These are phyloP conservation scores for Neotoxoptera formosana DNA, from an alignment of 1,140 invertebrate genomes.

Conservation along the genomic window DNA sequence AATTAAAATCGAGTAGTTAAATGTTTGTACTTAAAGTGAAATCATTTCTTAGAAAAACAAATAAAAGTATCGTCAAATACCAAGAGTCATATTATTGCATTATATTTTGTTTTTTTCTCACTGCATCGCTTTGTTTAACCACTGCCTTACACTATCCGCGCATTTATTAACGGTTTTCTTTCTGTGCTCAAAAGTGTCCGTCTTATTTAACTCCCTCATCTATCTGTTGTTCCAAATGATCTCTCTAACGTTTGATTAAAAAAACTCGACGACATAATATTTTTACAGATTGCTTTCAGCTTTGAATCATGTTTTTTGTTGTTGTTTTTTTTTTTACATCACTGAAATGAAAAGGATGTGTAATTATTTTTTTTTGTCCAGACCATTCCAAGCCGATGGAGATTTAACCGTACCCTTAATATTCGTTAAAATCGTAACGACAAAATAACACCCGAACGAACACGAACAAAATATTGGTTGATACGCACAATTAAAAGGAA, in stretches of 20 bases:
- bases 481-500: not conserved
- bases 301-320: not conserved
- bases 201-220: not conserved
- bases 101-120: not conserved
- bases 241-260: not conserved
- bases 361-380: not conserved
- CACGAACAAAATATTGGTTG: not conserved
- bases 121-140: not conserved
- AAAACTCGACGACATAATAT: not conserved
- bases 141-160: not conserved
- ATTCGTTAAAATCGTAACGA: not conserved
- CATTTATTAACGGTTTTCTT: not conserved
- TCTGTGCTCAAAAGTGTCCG: not conserved
- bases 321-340: no score
- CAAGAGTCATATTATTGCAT: not conserved
- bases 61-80: not conserved
- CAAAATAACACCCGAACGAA: not conserved
- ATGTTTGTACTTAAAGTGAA: not conserved
- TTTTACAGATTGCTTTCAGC: not conserved
- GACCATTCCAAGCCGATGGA: not conserved
- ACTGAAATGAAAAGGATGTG: not conserved
- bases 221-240: not conserved
- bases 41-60: not conserved
- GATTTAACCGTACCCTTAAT: not conserved
- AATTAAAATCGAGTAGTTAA: not conserved